Evolutionary conservation across 2,888 invertebrate species (phyloP).

Genomic region (Apodemia mormo): DNA sequence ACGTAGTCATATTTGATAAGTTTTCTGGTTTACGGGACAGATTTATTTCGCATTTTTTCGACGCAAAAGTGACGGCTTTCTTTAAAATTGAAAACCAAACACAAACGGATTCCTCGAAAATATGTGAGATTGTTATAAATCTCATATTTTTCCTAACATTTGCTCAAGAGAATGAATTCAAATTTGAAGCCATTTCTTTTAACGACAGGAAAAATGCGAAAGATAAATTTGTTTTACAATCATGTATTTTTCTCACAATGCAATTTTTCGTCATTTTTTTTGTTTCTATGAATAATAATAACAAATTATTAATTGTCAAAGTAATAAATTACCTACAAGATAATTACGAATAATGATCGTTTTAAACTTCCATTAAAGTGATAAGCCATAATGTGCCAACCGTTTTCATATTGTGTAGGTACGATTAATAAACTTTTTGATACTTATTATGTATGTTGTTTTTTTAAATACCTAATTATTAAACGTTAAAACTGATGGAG

Average conservation of each 20-base stretch:
- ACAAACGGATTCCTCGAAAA: no score
- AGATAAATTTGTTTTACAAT: conserved; percentile 4
- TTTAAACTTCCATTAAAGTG: conserved; percentile 29
- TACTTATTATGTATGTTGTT: conserved; percentile 52
- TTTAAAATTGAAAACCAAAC: neutral
- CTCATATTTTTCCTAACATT: no score
- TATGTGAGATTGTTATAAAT: no score
- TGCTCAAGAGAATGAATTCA: no score
- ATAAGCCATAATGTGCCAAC: conserved; percentile 69
- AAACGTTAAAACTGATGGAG: no score
- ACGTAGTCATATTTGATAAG: conserved; percentile 19
- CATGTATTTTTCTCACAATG: conserved; percentile 6
- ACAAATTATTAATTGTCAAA: neutral
- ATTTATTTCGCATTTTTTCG: conserved; percentile 15
- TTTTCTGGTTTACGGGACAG: neutral
- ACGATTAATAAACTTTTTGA: conserved; percentile 72
- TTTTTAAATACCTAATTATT: no score
- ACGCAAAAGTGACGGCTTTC: neutral
- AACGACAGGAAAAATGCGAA: neutral
- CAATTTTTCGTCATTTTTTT: neutral
- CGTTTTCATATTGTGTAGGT: conserved; percentile 53
- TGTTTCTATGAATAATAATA: neutral
- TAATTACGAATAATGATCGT: conserved; percentile 5
- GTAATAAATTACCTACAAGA: no score
- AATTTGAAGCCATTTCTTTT: no score